phyloP scores from a whole-genome alignment of 2,888 invertebrate genomes.

The Zygothrica quintamaculata region DNA sequence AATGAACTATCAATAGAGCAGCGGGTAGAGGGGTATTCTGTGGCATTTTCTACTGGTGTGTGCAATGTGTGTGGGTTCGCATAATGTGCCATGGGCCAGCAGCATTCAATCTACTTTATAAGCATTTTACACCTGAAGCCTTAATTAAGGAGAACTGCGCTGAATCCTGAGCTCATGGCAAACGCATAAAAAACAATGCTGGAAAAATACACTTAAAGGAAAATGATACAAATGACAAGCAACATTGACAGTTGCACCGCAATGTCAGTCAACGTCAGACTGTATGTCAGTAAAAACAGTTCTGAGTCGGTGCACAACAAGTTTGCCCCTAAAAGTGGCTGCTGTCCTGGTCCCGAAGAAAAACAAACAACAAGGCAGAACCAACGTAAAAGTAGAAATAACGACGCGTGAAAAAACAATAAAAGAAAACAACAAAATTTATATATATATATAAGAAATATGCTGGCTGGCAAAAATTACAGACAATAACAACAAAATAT shows the following conservation, averaged over 20 bases:
- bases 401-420: slow-evolving; percentile 77
- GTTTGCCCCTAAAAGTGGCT: slow-evolving; percentile 21
- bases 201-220: no score
- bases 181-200: slow-evolving; percentile 14
- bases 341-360: slow-evolving; percentile 34
- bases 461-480: slow-evolving; percentile 68
- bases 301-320: neutral
- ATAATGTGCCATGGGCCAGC: slow-evolving; percentile 50
- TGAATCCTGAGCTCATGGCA: slow-evolving; percentile 3
- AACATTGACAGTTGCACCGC: slow-evolving; percentile 64
- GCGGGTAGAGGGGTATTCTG: neutral
- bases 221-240: slow-evolving; percentile 41
- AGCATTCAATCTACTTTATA: slow-evolving; percentile 57
- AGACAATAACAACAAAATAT: slow-evolving; percentile 65
- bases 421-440: slow-evolving; percentile 57
- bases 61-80: slow-evolving; percentile 60
- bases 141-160: slow-evolving; percentile 62
- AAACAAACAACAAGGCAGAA: slow-evolving; percentile 60
- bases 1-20: neutral
- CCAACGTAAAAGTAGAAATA: slow-evolving; percentile 66
- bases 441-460: slow-evolving; percentile 38
- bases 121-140: slow-evolving; percentile 75
- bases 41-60: neutral
- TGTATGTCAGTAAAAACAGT: slow-evolving; percentile 34
- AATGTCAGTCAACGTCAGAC: slow-evolving; percentile 79